These are phyloP conservation scores for Ochropleura leucogaster DNA, from an alignment of 2,888 invertebrate genomes.

Conservation along the genomic window DNA sequence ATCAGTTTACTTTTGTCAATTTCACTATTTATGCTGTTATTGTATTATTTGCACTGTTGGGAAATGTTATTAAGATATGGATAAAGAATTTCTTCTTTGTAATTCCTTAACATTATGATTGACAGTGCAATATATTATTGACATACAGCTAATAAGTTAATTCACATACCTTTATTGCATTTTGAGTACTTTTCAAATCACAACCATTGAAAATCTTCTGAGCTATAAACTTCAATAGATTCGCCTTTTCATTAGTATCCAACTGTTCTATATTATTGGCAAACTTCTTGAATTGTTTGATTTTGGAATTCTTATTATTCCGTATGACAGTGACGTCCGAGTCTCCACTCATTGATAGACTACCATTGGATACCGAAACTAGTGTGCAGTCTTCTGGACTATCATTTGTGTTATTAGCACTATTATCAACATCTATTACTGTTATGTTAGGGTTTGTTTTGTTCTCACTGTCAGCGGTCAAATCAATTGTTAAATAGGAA, in stretches of 20 bases:
- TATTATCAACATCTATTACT: slow-evolving; percentile 75
- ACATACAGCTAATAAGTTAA: neutral
- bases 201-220: slow-evolving; percentile 82
- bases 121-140: neutral
- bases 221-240: slow-evolving; percentile 78
- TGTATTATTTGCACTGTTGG: neutral
- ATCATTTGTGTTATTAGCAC: slow-evolving; percentile 54
- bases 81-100: neutral
- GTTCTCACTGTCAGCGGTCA: slow-evolving; percentile 73
- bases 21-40: too few species aligned
- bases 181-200: slow-evolving; percentile 65
- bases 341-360: slow-evolving; percentile 79
- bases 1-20: neutral
- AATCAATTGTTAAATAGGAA: slow-evolving; percentile 83
- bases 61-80: neutral
- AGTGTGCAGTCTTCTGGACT: slow-evolving; percentile 75
- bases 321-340: slow-evolving; percentile 81
- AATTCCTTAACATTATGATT: neutral
- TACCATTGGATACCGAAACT: slow-evolving; percentile 71
- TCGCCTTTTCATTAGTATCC: slow-evolving; percentile 76
- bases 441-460: slow-evolving; percentile 37
- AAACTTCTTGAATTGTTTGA: slow-evolving; percentile 72
- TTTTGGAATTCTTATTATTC: slow-evolving; percentile 60
- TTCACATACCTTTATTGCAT: slow-evolving; percentile 71
- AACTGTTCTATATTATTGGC: slow-evolving; percentile 79